Conservation (phyloP, 2,113 vertebrate species). For the Pseudopipra pipra region DNA sequence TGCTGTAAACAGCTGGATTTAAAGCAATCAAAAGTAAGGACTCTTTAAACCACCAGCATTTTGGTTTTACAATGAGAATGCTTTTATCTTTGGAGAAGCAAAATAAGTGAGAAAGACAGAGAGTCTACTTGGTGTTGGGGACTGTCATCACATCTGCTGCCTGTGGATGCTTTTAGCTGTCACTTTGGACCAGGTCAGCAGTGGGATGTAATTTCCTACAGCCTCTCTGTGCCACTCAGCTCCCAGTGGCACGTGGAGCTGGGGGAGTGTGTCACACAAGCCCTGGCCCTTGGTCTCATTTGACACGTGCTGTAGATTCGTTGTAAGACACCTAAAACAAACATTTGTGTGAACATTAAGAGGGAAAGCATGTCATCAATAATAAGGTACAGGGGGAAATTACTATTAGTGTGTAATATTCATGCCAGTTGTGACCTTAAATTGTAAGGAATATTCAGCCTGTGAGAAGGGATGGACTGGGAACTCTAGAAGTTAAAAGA, state of each 20-base stretch:
- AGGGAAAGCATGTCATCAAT: not conserved
- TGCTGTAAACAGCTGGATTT: constrained; percentile 31
- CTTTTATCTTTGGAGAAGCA: not conserved
- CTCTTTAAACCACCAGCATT: not conserved
- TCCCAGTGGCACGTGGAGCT: not conserved
- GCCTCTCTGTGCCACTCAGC: not conserved
- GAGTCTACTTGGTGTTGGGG: not conserved
- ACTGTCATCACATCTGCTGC: not conserved
- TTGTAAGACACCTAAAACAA: not conserved
- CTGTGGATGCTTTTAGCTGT: not conserved
- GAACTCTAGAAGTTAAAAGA: not conserved
- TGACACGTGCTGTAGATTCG: rapidly evolving
- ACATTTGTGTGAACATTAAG: not conserved
- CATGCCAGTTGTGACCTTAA: not conserved
- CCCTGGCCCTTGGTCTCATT: not conserved
- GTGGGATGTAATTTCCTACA: not conserved
- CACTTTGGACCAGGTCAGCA: not conserved
- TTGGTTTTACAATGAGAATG: not conserved
- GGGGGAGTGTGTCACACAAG: not conserved
- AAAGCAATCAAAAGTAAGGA: not conserved
- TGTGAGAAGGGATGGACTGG: not conserved
- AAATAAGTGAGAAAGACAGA: not conserved
- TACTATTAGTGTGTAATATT: not conserved
- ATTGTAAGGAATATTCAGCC: not conserved
- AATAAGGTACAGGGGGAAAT: not conserved